Percentiles rank a stretch among this genome's conserved stretches.
Evolutionary conservation across 2,113 vertebrate genomes (phyloP).

Genomic region (Indicator indicator): DNA sequence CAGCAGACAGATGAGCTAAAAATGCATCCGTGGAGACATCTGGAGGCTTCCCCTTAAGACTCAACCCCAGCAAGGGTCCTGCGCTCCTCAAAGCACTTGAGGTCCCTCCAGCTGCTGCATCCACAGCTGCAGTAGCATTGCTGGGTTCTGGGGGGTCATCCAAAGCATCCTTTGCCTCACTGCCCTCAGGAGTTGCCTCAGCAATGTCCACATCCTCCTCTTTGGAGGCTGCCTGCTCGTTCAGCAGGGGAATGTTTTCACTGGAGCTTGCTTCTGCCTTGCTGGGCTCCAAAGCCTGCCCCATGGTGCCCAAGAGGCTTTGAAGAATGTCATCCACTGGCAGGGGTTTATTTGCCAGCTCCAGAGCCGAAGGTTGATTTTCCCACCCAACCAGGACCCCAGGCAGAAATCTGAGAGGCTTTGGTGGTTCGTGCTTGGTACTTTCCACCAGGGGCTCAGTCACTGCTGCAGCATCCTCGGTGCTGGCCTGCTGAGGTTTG

Average conservation of each 20-base stretch:
- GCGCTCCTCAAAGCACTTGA: conserved; percentile 56
- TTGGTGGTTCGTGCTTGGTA: conserved; percentile 81
- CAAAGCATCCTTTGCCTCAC: conserved; percentile 57
- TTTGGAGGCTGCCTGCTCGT: conserved; percentile 72
- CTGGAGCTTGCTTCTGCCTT: conserved; percentile 56
- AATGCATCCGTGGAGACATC: conserved; percentile 94
- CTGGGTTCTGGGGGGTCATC: conserved; percentile 54
- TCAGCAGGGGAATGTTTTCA: conserved; percentile 68
- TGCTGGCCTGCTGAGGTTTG: conserved; percentile 76
- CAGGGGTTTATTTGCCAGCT: conserved; percentile 82
- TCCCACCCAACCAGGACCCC: conserved; percentile 94
- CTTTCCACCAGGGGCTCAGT: conserved; percentile 77
- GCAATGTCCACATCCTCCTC: conserved; percentile 76
- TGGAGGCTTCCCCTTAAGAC: conserved; percentile 92
- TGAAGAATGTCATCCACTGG: conserved; percentile 81
- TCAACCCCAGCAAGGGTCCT: conserved; percentile 70
- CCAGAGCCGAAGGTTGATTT: conserved; percentile 84
- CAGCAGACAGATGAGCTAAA: conserved; percentile 83
- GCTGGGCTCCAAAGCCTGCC: conserved; percentile 68
- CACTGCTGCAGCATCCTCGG: conserved; percentile 67
- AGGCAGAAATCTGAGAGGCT: conserved; percentile 93
- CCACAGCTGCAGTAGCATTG: conserved; percentile 23
- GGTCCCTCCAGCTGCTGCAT: conserved; percentile 52
- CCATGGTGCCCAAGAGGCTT: conserved; percentile 76
- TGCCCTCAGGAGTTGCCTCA: conserved; percentile 79